Evolutionary conservation across 2,888 invertebrate genomes (phyloP).

Genomic region (Osedax frankpressi): DNA sequence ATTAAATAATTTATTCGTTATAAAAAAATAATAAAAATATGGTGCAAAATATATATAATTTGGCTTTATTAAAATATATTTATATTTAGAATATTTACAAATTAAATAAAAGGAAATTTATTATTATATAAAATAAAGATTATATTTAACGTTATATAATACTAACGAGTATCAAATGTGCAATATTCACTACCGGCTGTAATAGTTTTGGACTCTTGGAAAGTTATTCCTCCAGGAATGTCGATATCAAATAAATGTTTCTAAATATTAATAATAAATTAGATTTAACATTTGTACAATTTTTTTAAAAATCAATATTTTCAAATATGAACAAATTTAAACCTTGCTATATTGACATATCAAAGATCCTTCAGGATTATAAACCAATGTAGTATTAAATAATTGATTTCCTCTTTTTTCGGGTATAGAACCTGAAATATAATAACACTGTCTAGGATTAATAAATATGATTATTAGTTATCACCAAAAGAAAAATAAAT

Average conservation of each 20-base stretch:
- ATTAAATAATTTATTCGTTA: no score
- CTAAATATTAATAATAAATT: constrained; percentile 51
- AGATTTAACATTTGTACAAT: no score
- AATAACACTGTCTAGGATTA: no score
- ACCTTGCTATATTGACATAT: constrained; percentile 74
- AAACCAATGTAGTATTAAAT: constrained; percentile 73
- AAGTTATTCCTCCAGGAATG: constrained; percentile 78
- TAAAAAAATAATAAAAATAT: no score
- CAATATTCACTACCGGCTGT: constrained; percentile 63
- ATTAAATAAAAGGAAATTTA: no score
- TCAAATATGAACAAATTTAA: not conserved
- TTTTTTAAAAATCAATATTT: not conserved
- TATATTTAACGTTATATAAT: no score
- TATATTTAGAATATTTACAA: no score
- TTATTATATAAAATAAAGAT: no score
- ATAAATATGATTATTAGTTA: no score
- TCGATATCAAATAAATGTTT: constrained; percentile 90
- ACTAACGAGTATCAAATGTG: constrained; percentile 56
- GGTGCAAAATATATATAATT: no score
- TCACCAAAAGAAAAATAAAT: no score
- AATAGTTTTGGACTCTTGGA: constrained; percentile 76
- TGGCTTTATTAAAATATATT: no score
- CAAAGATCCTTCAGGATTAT: constrained; percentile 64
- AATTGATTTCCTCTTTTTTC: constrained; percentile 58
- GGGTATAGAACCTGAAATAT: constrained; percentile 61